phyloP scores from a whole-genome alignment of 35 echinoderm and acorn worm genomes.

The Apostichopus californicus region DNA sequence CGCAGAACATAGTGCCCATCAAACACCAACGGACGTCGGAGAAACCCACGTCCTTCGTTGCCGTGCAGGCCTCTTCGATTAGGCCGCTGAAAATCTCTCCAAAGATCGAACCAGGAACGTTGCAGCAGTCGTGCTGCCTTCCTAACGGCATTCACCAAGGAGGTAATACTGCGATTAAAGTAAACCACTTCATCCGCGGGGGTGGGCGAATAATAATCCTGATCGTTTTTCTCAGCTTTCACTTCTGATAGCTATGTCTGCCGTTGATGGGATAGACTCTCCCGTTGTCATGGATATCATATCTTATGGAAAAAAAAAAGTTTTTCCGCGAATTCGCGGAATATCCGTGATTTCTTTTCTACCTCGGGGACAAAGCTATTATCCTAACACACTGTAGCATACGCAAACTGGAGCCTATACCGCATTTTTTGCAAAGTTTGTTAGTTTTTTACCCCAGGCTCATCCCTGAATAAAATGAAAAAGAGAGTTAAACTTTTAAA shows the following conservation, averaged over 20 bases:
- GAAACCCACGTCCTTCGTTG: conserved; percentile 59
- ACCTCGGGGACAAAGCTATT: no score
- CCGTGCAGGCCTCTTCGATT: conserved; percentile 57
- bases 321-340: background rate
- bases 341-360: no score
- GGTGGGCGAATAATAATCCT: background rate
- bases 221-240: background rate
- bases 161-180: conserved; percentile 24
- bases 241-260: background rate
- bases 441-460: no score
- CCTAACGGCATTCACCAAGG: conserved; percentile 64
- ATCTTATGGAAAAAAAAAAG: background rate
- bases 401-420: no score
- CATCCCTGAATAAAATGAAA: no score
- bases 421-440: no score
- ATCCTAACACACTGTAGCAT: no score
- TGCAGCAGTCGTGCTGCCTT: conserved; percentile 56
- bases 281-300: background rate
- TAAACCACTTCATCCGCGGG: background rate
- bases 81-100: conserved; percentile 62
- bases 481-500: no score
- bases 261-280: background rate
- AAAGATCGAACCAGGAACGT: conserved; percentile 72
- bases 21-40: conserved; percentile 28
- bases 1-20: conserved; percentile 66